These are phyloP conservation scores for Microctenopoma stevenorrisi DNA, from an alignment of 2,797 vertebrate species.

Conservation along the genomic window DNA sequence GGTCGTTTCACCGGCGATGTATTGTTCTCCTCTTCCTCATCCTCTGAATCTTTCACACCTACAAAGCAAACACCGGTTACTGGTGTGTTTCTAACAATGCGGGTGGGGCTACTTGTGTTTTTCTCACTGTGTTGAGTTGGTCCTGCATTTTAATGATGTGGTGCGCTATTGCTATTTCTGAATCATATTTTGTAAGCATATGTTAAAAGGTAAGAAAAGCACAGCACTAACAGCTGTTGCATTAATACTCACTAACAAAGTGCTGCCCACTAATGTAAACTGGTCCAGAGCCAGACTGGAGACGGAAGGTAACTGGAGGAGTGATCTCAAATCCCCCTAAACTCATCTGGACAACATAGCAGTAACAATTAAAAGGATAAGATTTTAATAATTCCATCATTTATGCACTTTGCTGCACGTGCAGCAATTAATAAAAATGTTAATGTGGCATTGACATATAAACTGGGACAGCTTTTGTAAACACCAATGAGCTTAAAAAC, in stretches of 20 bases:
- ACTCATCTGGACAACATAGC: conserved; percentile 73
- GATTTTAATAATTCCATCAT: neutral
- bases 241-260: conserved; percentile 84
- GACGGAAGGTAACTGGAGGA: conserved; percentile 85
- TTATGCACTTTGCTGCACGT: neutral
- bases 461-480: neutral
- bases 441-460: neutral
- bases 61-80: conserved; percentile 22
- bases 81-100: neutral
- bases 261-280: conserved; percentile 88
- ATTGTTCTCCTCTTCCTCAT: conserved; percentile 86
- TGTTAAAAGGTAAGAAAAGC: neutral
- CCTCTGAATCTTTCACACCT: conserved; percentile 82
- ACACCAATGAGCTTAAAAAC: neutral
- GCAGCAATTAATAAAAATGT: neutral
- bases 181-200: neutral
- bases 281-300: conserved; percentile 85
- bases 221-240: neutral
- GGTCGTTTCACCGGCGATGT: conserved; percentile 84
- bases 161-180: neutral
- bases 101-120: neutral
- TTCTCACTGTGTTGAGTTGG: neutral
- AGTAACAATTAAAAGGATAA: neutral
- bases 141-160: neutral
- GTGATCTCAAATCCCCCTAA: conserved; percentile 87